These are phyloP conservation scores for Styela plicata DNA, from an alignment of 23 tunicate species.

Conservation along the genomic window DNA sequence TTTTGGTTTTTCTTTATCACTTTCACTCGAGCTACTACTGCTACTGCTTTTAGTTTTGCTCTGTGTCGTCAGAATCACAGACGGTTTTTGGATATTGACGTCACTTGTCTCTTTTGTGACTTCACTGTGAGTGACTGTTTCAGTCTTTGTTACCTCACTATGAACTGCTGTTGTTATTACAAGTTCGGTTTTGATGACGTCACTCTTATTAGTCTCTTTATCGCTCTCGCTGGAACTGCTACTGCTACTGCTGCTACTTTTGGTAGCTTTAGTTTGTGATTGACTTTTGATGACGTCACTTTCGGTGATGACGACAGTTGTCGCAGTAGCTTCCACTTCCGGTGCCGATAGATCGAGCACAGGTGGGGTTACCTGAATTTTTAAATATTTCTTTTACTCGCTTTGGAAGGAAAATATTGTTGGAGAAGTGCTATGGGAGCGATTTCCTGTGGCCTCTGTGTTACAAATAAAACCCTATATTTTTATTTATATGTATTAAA, in stretches of 20 bases:
- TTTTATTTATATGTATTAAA: too few species aligned
- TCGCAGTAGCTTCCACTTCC: too few species aligned
- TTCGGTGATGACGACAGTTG: too few species aligned
- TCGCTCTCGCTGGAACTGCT: slow-evolving; percentile 10
- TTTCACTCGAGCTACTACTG: slow-evolving; percentile 10
- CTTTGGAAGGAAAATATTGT: too few species aligned
- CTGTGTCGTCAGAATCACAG: neutral
- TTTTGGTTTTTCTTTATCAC: neutral
- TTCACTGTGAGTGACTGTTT: neutral
- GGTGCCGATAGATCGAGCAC: too few species aligned
- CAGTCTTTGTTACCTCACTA: neutral
- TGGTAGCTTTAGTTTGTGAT: neutral
- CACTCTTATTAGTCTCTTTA: neutral
- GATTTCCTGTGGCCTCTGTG: too few species aligned
- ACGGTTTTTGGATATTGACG: neutral
- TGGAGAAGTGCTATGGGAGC: too few species aligned
- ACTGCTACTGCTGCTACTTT: slow-evolving; percentile 12
- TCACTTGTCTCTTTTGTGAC: neutral
- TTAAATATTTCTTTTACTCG: too few species aligned
- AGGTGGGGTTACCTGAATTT: too few species aligned
- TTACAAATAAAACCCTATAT: too few species aligned
- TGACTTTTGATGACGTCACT: neutral
- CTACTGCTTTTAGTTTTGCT: neutral
- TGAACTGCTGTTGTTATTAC: neutral
- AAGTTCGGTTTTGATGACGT: neutral